These are phyloP conservation scores for Ictalurus punctatus DNA, from an alignment of 2,113 vertebrate genomes.

Conservation along the genomic window DNA sequence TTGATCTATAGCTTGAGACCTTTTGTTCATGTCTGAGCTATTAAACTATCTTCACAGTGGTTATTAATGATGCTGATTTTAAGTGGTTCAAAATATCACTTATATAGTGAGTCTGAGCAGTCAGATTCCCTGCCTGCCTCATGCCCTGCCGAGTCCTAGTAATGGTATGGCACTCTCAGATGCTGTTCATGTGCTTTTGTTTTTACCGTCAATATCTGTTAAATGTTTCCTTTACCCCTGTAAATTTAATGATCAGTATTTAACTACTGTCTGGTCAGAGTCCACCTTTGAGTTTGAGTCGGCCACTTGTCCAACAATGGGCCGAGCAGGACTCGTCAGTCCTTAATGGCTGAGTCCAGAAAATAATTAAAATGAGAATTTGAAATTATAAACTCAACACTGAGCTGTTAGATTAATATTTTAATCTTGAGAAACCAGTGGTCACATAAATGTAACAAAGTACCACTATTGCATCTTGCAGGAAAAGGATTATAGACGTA, in stretches of 20 bases:
- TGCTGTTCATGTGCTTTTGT: not conserved
- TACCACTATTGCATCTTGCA: no score
- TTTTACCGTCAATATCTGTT: not conserved
- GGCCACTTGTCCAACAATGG: no score
- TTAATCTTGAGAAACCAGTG: no score
- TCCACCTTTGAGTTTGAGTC: no score
- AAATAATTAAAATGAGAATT: no score
- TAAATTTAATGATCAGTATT: not conserved
- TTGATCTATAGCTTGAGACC: not conserved
- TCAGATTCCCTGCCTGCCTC: slow-evolving; percentile 51
- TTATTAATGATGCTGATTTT: not conserved
- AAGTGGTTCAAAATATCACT: slow-evolving; percentile 55
- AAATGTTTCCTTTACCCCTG: rapidly evolving
- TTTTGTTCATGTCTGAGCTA: not conserved
- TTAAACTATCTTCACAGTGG: not conserved
- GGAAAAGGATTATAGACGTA: no score
- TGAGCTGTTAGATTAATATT: no score
- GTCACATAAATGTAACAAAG: no score
- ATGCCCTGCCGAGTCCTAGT: slow-evolving; percentile 15
- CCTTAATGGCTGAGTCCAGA: no score
- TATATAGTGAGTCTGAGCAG: slow-evolving; percentile 57
- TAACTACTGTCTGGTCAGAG: no score
- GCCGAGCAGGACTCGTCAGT: no score
- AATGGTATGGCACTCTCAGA: not conserved
- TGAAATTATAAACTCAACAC: no score